Conservation (phyloP, 1,140 invertebrate genomes). For the Metopolophium dirhodum region DNA sequence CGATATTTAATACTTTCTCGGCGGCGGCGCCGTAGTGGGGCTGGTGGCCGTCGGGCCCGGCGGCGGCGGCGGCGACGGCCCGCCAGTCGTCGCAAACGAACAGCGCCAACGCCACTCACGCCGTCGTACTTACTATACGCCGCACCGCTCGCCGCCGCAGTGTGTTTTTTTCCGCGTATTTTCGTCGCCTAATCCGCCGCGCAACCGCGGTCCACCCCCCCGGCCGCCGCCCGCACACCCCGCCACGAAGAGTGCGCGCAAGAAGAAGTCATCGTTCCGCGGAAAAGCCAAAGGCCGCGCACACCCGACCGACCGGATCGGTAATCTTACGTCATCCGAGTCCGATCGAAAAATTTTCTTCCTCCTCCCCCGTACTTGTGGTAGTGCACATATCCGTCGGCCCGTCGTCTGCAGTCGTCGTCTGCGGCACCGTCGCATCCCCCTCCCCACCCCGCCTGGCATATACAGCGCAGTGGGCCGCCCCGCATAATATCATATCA, state of each 20-base stretch:
- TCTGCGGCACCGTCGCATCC: neutral
- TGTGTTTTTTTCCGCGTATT: neutral
- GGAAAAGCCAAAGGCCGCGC: neutral
- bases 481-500: neutral
- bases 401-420: no score
- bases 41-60: constrained; percentile 38
- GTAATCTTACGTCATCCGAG: neutral
- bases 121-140: neutral
- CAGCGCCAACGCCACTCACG: constrained; percentile 16
- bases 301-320: neutral
- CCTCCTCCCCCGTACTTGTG: neutral
- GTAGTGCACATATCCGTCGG: neutral
- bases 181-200: constrained; percentile 14
- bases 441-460: no score
- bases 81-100: constrained; percentile 49
- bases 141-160: neutral
- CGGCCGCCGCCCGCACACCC: neutral
- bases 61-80: constrained; percentile 13
- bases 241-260: neutral
- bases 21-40: constrained; percentile 51
- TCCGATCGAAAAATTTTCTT: neutral
- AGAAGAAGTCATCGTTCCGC: neutral
- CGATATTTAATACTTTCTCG: constrained; percentile 56
- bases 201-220: neutral
- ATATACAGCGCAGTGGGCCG: neutral